Conservation (phyloP, 2,888 invertebrate genomes). For the Idaea straminata region DNA sequence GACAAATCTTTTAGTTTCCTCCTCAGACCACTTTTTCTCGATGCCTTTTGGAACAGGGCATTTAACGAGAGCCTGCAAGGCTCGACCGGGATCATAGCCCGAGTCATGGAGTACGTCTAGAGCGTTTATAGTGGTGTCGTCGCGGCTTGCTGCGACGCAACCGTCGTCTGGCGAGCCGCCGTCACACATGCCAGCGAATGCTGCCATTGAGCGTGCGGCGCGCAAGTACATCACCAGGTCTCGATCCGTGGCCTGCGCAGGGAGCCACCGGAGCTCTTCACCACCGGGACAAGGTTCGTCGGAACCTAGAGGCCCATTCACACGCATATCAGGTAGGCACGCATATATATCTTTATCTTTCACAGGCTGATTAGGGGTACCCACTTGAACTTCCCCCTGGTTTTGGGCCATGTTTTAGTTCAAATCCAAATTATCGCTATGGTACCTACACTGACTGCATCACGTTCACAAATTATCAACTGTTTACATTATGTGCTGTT, state of each 20-base stretch:
- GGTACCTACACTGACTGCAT: slow-evolving; percentile 47
- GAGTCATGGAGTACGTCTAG: slow-evolving; percentile 97
- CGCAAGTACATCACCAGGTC: slow-evolving; percentile 98
- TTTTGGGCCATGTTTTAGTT: slow-evolving; percentile 72
- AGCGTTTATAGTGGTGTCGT: slow-evolving; percentile 98
- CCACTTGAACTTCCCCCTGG: slow-evolving; percentile 78
- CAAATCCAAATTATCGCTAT: slow-evolving; percentile 44
- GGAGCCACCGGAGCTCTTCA: slow-evolving; percentile 97
- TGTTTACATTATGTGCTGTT: slow-evolving; percentile 62
- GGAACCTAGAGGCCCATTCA: slow-evolving; percentile 69
- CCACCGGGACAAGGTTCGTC: slow-evolving; percentile 78
- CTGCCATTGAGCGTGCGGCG: slow-evolving; percentile 98
- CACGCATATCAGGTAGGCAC: slow-evolving; percentile 79
- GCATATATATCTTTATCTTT: slow-evolving; percentile 78
- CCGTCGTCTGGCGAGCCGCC: slow-evolving; percentile 98
- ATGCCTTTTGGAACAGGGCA: slow-evolving; percentile 98
- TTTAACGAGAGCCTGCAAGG: slow-evolving; percentile 97
- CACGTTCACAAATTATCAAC: slow-evolving; percentile 54
- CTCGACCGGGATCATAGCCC: slow-evolving; percentile 97
- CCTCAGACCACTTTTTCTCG: slow-evolving; percentile 98
- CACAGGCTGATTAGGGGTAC: slow-evolving; percentile 74
- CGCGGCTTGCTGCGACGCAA: slow-evolving; percentile 96
- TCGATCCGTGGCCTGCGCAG: slow-evolving; percentile 94
- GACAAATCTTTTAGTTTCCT: slow-evolving; percentile 98
- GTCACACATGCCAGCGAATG: slow-evolving; percentile 99